Base-by-base conservation (phyloP, 2,888 invertebrate genomes). In the Serrognathus titanus region DNA sequence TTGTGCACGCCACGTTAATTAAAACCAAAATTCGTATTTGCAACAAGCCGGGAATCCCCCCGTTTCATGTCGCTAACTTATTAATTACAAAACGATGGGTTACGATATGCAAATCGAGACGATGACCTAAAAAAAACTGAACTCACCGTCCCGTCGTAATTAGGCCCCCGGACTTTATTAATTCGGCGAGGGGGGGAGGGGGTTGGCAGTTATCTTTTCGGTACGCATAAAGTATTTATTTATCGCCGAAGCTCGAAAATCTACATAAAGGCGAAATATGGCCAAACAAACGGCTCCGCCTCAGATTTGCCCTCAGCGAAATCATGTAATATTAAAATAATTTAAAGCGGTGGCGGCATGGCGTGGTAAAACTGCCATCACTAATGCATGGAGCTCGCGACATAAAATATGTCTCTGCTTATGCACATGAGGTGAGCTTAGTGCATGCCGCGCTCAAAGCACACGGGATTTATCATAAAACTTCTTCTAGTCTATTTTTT, bases 321-420 rank as follows among this genome's bases (percentile, higher is more conserved):
- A 71, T 73, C 72, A 73, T 75, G 69, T 66, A 75, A 71, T 74
- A 74, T 75, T 74, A 72, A 75, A 74, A 75, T 74, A 74, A 75
- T 74, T 75, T 75, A 74, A 74, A 73, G 69, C 70, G 65, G 62
- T 63, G 61, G 68, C 61, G 58, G 61, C 59, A 55, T 57, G 50
- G 49, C 53, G 62, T 55, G 60, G 63, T 59, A 55, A 53, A 53
- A 64, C 62, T 62, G 62, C 63, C 66, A 67, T 68, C 66, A 68
- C 60, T 67, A 66, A 68, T 68, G 66, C 66, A 68, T 67, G 66
- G 61, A 62, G 36, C 64, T 62, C 49, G 61, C 66, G 65, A 68
- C 66, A 66, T 68, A 67, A 68, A 68, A 68, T 68, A 68, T 68
- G 66, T 67, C 66, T 59, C 62, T 59, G 63, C 59, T 63, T 63